Evolutionary conservation across 2,797 vertebrate species (phyloP), one percentile per base, ranked within the genome.

Genomic region (Tamandua tetradactyla): DNA sequence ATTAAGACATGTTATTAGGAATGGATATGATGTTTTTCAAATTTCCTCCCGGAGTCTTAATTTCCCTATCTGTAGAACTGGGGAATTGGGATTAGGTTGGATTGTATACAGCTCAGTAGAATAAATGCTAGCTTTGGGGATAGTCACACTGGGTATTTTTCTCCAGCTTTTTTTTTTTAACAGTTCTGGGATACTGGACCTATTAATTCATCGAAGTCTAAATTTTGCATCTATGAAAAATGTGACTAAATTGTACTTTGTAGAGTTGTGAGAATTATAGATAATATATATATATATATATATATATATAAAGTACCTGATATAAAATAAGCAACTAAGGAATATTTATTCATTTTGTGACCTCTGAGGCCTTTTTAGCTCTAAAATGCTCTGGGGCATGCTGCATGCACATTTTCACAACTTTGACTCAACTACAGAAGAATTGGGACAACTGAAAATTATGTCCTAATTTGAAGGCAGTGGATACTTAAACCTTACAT

Each of bases 1-100:
- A 49, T 87, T 89, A 87, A 74, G 49, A 68, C 30, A 79, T 94
- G 89, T 93, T 74, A 90, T 94, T 78, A 75, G 40, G 3, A 90
- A 81, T 78, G 37, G 87, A 87, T 82, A 44, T 9, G 17, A 4
- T 22, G 0, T 59, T 94, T 83, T 86, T n/a, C n/a, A n/a, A 68
- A 72, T 89, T 71, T 76, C 35, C 35, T 64, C 14, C n/a, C 14
- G 47, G 5, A 44, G 32, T 68, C 84, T 89, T 91, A 27, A 62
- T 74, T 68, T 87, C 32, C 9, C 3, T 85, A 25, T 68, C 79
- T 89, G 8, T 49, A 35, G 44, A 76, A 68, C 14, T 40, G 59
- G 49, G 57, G 25, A 80, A 42, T 23, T 30, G 42, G 68, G 20
- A 13, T 17, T 9, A 79, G 30, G 32, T 10, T 32, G 12, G 61